Evolutionary conservation across 2,797 vertebrate genomes (phyloP), one percentile per base, ranked within the genome.

Genomic region (Thaleichthys pacificus): DNA sequence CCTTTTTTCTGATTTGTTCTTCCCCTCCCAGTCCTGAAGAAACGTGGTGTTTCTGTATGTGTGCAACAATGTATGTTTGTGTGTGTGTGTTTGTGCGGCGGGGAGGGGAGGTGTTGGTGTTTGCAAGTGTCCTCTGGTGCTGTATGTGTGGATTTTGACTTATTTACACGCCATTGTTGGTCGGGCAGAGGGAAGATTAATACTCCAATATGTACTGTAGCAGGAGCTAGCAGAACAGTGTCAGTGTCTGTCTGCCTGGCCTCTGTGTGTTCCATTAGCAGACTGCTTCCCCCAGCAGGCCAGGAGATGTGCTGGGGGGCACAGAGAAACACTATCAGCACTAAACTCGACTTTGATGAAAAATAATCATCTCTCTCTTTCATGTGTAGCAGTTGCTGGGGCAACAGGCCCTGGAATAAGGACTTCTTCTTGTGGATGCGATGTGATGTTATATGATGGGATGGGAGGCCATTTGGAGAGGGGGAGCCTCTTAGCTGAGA

Each of bases 301-400:
- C 15, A 6, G 17, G 17, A n/a, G 51, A 17, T 56, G 51, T 35
- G 49, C 70, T 64, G 61, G 49, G 61, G 68, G 67, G 49, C 51
- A 30, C n/a, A 47, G 11, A 26, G 56, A 74, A 69, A 22, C 30
- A 69, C 68, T 42, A 47, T 47, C 51, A 17, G 51, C 51, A 56
- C 67, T 38, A 74, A 54, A 58, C 61, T 66, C 68, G 28, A 68
- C 49, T 74, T 69, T 64, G 66, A 69, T 74, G 66, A 68, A 61
- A 56, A 65, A 69, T 69, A 69, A 74, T 74, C 30, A 63, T 32
- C 32, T 17, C 61, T 69, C 61, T 69, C 67, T 73, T 69, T 74
- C 35, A 69, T 74, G 68, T 65, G 61, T 26, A 42, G 60, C 62
- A 57, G 67, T 74, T 69, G 49, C 73, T 61, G 15, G 24, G 68